Evolutionary conservation across 1,140 invertebrate genomes (phyloP), one percentile per base, ranked within the genome.

Genomic region (Drosophila bocqueti): DNA sequence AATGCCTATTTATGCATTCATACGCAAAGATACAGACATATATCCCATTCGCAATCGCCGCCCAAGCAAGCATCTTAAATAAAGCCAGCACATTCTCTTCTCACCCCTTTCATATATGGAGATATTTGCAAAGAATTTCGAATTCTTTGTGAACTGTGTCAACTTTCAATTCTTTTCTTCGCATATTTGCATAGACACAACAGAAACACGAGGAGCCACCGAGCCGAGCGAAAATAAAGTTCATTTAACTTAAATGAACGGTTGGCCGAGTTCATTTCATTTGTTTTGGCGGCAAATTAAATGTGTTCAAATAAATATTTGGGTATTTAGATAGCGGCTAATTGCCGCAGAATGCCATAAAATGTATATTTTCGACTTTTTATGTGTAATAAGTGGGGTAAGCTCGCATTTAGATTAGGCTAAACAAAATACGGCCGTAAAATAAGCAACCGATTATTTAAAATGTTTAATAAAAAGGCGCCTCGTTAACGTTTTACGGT

Each of bases 111-210:
- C 54, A 10, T 36, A 50, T 50, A 50, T 31, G 47, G 29, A 50
- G 26, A 50, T 50, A 18, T 46, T 74, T 8, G 72, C 72, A 2
- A 49, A 57, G 62, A 45, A 62, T 77, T 81, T 81, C 52, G 40
- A 64, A 83, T 74, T 84, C 65, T 80, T 80, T 71, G 55, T 38
- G 34, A 81, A 81, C 81, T 85, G 78, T 81, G 82, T 77, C 82
- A 81, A 84, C 81, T 85, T 84, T 84, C 82, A 84, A 85, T 84
- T 81, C 82, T 62, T 59, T 75, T 60, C 58, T 50, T 84, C 24
- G 43, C 31, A 13, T 40, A 81, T 84, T 84, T 76, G 69, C 76
- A 83, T 80, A 66, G 55, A 76, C 16, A 73, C 69, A 73, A 73
- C 67, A 73, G 45, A 9, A 40, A 42, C 64, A 68, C 50, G 67